Evolutionary conservation across 2,888 invertebrate genomes (phyloP).

Genomic region (Dendrolimus pini): DNA sequence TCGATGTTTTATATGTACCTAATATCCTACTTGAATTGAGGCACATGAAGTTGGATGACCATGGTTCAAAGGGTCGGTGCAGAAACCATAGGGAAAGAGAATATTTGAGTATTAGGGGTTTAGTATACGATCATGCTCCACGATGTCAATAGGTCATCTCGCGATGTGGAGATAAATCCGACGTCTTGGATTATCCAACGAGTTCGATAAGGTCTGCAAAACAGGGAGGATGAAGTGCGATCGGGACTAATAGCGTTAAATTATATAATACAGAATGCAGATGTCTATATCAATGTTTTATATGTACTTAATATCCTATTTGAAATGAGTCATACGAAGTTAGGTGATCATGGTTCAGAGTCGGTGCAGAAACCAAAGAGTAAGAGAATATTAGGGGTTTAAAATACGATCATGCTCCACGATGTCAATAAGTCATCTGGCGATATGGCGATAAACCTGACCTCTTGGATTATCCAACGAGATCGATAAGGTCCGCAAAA

Average conservation of each 20-base stretch:
- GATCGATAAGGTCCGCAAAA: conserved; percentile 56
- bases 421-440: conserved; percentile 49
- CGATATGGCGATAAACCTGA: conserved; percentile 52
- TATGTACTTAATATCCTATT: no score
- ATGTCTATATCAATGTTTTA: no score
- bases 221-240: conserved; percentile 25
- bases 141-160: conserved; percentile 49
- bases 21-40: background rate
- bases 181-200: conserved; percentile 65
- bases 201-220: conserved; percentile 57
- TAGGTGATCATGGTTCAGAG: no score
- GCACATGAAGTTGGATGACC: background rate
- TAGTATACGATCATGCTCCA: conserved; percentile 33
- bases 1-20: background rate
- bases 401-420: conserved; percentile 32
- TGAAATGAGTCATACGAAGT: no score
- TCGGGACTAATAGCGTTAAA: background rate
- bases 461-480: conserved; percentile 65
- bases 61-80: background rate
- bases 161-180: conserved; percentile 34
- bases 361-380: no score
- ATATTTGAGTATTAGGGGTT: conserved; percentile 38
- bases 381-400: conserved; percentile 59
- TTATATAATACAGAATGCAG: no score
- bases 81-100: conserved; percentile 28